Percentiles rank a stretch among this genome's conserved stretches.
Evolutionary conservation across 2,888 invertebrate genomes (phyloP).

Genomic region (Drosophila algonquin): DNA sequence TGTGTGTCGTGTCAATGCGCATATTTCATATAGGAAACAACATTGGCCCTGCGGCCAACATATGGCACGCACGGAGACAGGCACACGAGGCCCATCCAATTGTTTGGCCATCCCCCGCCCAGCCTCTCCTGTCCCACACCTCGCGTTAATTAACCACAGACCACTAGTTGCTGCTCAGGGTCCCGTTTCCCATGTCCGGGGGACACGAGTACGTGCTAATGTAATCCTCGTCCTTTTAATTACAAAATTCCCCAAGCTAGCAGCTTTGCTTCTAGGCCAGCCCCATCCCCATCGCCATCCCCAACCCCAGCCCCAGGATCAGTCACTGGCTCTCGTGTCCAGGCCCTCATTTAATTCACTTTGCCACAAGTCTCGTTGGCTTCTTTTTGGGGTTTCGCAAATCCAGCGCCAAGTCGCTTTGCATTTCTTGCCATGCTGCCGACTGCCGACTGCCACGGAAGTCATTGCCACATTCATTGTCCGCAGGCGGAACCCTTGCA

Average conservation of each 20-base stretch:
- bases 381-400: slow-evolving; percentile 46
- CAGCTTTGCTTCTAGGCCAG: slow-evolving; percentile 28
- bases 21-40: slow-evolving; percentile 49
- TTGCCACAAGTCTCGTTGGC: slow-evolving; percentile 60
- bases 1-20: slow-evolving; percentile 50
- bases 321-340: slow-evolving; percentile 1
- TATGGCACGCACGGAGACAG: slow-evolving; percentile 22
- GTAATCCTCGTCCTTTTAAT: slow-evolving; percentile 73
- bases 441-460: slow-evolving; percentile 12
- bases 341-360: slow-evolving; percentile 65
- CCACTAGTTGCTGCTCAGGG: slow-evolving; percentile 66
- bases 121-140: background rate
- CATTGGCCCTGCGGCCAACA: slow-evolving; percentile 34
- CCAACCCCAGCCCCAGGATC: slow-evolving; percentile 29
- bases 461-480: background rate
- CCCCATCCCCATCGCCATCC: slow-evolving; percentile 10
- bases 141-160: slow-evolving; percentile 70
- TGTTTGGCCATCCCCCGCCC: slow-evolving; percentile 47
- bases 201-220: slow-evolving; percentile 63
- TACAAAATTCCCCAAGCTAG: slow-evolving; percentile 68
- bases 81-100: slow-evolving; percentile 41
- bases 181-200: background rate
- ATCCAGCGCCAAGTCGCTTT: slow-evolving; percentile 52
- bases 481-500: slow-evolving; percentile 2
- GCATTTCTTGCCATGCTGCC: slow-evolving; percentile 52